A percentile compares a stretch with the other conserved stretches of the same genome.
These are phyloP conservation scores for Ramphastos sulfuratus DNA, from an alignment of 2,113 vertebrate genomes.

Conservation along the genomic window DNA sequence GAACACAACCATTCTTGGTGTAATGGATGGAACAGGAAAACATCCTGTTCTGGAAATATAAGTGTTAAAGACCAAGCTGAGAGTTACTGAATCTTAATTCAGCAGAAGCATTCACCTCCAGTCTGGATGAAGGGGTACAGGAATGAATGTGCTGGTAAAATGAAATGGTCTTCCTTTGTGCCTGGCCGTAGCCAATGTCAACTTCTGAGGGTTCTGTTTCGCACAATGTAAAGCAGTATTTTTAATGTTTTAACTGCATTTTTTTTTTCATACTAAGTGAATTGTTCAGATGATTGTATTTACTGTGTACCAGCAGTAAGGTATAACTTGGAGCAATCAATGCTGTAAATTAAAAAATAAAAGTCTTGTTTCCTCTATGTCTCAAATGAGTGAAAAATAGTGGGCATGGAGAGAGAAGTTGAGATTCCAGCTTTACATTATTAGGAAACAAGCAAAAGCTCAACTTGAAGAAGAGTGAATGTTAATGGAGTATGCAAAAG, in stretches of 20 bases:
- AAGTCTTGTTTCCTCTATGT: background rate
- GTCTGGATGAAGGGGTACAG: background rate
- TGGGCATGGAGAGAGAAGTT: background rate
- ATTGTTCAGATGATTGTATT: slow-evolving; percentile 52
- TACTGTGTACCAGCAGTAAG: slow-evolving; percentile 31
- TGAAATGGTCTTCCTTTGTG: background rate
- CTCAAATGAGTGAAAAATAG: background rate
- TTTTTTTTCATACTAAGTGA: slow-evolving; percentile 5
- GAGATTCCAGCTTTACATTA: background rate
- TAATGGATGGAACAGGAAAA: background rate
- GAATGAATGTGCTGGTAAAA: background rate
- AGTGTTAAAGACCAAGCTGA: background rate
- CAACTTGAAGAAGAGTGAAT: accelerated
- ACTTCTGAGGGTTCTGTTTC: background rate
- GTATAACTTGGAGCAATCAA: background rate
- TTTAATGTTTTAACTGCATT: slow-evolving; percentile 19
- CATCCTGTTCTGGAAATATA: background rate
- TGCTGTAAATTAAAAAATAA: slow-evolving; percentile 38
- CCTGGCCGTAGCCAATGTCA: background rate
- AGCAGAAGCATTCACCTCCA: background rate
- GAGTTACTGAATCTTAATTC: background rate
- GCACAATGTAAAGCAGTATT: slow-evolving; percentile 3
- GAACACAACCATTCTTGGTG: background rate
- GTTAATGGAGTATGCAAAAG: background rate
- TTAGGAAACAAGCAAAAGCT: background rate